Percentiles rank a stretch among this genome's conserved stretches.
phyloP scores from a whole-genome alignment of 2,113 vertebrate species.

The Mesocricetus auratus region DNA sequence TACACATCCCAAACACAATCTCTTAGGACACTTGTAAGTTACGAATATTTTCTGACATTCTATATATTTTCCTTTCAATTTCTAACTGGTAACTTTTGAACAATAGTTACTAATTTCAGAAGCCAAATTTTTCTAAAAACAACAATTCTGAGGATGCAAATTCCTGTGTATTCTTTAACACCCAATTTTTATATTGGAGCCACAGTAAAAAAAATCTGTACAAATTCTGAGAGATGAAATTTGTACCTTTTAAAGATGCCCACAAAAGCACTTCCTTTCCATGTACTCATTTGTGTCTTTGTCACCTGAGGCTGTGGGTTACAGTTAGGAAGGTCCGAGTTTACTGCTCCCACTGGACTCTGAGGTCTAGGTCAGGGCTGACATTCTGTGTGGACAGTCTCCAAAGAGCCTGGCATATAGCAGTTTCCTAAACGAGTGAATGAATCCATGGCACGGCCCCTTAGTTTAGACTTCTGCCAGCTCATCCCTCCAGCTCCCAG shows the following conservation, averaged over 20 bases:
- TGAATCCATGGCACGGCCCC: neutral
- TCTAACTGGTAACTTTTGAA: neutral
- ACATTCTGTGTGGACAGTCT: neutral
- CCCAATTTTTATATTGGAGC: neutral
- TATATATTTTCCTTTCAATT: neutral
- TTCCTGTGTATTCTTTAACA: neutral
- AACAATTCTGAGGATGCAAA: neutral
- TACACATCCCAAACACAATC: neutral
- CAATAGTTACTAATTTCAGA: neutral
- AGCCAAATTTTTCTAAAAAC: neutral
- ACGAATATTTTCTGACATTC: neutral
- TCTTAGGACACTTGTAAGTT: neutral
- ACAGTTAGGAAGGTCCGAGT: neutral
- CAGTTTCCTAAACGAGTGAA: neutral
- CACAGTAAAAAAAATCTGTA: neutral
- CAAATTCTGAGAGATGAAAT: neutral
- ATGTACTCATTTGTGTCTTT: too few relatives aligned
- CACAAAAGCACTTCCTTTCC: neutral
- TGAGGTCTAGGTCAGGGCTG: neutral
- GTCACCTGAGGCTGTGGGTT: neutral
- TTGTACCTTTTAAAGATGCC: neutral
- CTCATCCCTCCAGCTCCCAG: slow-evolving; percentile 32
- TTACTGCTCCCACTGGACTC: neutral
- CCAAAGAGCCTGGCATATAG: neutral
- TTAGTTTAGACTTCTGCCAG: neutral